phyloP scores from a whole-genome alignment of 2,113 vertebrate genomes.

The Machaerirhynchus nigripectus region DNA sequence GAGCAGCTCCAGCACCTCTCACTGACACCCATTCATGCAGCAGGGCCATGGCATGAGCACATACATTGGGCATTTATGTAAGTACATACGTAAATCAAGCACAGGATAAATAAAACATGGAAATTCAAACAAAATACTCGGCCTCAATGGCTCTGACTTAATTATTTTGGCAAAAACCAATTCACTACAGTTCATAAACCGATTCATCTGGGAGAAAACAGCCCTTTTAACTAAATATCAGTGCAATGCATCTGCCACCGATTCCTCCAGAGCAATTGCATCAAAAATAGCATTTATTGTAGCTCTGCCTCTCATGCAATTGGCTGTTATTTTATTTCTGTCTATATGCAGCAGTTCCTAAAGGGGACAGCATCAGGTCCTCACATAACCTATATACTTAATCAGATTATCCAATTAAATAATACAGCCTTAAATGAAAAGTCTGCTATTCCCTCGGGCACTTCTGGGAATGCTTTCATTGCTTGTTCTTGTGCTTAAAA shows the following conservation, averaged over 20 bases:
- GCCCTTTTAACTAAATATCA: not conserved
- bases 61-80: fast-evolving
- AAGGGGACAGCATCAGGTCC: not conserved
- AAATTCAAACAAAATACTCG: not conserved
- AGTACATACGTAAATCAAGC: not conserved
- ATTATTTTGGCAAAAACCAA: not conserved
- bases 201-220: not conserved
- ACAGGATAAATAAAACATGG: not conserved
- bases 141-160: not conserved
- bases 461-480: not conserved
- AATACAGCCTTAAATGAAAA: conserved; percentile 4
- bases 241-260: not conserved
- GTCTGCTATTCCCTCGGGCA: not conserved
- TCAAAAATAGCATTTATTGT: not conserved
- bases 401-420: conserved; percentile 38
- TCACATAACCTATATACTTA: conserved; percentile 15
- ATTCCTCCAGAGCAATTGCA: not conserved
- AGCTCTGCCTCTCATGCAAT: not conserved
- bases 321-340: not conserved
- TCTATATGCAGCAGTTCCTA: not conserved
- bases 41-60: fast-evolving
- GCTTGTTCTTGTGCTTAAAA: not conserved
- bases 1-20: not conserved
- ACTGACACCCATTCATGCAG: not conserved
- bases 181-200: not conserved